These are phyloP conservation scores for Ichneumoninae sp. DNA, from an alignment of 2,888 invertebrate genomes.

Conservation along the genomic window DNA sequence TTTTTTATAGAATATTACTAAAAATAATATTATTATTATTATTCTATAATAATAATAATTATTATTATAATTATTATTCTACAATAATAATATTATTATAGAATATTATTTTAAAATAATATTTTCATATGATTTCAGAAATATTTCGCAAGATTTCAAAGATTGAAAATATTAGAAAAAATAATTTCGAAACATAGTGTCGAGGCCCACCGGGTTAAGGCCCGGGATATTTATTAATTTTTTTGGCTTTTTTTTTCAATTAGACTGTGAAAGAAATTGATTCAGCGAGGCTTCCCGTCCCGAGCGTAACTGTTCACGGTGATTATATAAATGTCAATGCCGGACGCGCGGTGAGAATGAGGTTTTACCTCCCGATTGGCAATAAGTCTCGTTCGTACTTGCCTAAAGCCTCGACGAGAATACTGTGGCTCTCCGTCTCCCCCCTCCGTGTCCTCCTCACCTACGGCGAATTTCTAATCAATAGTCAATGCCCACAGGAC, in stretches of 20 bases:
- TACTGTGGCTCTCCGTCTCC: constrained; percentile 1
- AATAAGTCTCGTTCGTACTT: constrained; percentile 70
- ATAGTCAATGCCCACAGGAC: constrained; percentile 73
- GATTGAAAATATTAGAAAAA: too few species aligned
- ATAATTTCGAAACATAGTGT: too few species aligned
- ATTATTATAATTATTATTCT: too few species aligned
- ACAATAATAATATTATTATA: too few species aligned
- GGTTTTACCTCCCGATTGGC: constrained; percentile 66
- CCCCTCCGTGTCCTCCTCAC: not conserved
- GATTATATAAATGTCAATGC: constrained; percentile 48
- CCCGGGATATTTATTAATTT: too few species aligned
- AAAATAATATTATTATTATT: too few species aligned
- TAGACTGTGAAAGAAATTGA: not conserved
- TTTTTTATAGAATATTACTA: too few species aligned
- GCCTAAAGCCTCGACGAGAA: constrained; percentile 63
- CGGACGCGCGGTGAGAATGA: constrained; percentile 64
- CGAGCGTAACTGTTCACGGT: constrained; percentile 14
- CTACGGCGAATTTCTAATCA: constrained; percentile 70
- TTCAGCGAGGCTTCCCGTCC: constrained; percentile 8
- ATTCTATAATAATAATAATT: too few species aligned
- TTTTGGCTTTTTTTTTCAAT: constrained; percentile 10
- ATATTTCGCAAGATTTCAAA: too few species aligned
- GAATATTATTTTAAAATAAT: too few species aligned
- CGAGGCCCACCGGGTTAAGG: too few species aligned
- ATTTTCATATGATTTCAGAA: too few species aligned